phyloP scores from a whole-genome alignment of 92 coral and sea anemone genomes.

The Umimayanthus kanabou region DNA sequence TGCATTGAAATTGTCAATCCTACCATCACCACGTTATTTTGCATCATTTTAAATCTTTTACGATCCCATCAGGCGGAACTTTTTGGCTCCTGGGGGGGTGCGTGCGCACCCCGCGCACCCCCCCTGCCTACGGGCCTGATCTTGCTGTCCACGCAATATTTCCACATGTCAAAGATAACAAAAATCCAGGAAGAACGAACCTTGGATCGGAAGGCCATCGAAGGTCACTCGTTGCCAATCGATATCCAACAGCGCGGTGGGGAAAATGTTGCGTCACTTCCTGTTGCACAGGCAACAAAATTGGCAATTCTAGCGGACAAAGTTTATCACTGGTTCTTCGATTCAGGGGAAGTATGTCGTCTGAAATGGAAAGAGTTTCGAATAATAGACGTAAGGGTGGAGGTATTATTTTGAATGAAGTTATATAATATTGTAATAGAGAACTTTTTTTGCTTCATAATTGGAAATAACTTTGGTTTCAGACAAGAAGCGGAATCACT shows the following conservation, averaged over 20 bases:
- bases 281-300: conserved; percentile 14
- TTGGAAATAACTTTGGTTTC: background rate
- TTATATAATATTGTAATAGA: background rate
- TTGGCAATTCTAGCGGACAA: background rate
- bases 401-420: conserved; percentile 2
- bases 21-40: too few species aligned
- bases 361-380: background rate
- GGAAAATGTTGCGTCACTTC: conserved; percentile 22
- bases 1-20: too few species aligned
- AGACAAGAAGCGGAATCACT: conserved; percentile 50
- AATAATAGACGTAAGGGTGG: background rate
- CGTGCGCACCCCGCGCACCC: too few species aligned
- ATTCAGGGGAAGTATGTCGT: background rate
- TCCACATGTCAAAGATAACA: too few species aligned
- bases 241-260: background rate
- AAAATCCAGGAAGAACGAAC: background rate
- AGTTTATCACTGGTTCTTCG: background rate
- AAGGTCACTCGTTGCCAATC: background rate
- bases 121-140: too few species aligned
- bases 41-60: too few species aligned
- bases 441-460: background rate
- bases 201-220: background rate
- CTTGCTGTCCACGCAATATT: too few species aligned
- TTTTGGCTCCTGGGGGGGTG: too few species aligned
- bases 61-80: too few species aligned